phyloP scores from a whole-genome alignment of 1,140 invertebrate species.

The Teleopsis dalmanni region DNA sequence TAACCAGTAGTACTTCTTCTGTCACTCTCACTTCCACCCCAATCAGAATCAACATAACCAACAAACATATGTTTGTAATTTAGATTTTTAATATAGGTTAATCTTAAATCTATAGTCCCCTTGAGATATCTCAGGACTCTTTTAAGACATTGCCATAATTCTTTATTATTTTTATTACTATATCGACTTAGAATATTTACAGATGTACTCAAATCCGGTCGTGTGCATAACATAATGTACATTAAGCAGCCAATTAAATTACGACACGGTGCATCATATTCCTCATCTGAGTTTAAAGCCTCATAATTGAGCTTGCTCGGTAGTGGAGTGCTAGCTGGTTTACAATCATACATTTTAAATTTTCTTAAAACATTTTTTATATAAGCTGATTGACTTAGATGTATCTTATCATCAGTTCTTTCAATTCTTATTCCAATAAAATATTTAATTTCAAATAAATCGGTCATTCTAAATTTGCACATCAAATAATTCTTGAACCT shows the following conservation, averaged over 20 bases:
- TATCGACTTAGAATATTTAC: slow-evolving; percentile 13
- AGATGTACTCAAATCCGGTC: slow-evolving; percentile 10
- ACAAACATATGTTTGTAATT: slow-evolving; percentile 6
- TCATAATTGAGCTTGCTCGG: slow-evolving; percentile 14
- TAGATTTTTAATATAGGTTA: slow-evolving; percentile 9
- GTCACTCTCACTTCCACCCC: slow-evolving; percentile 18
- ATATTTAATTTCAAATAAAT: slow-evolving; percentile 22
- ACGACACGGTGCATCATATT: slow-evolving; percentile 9
- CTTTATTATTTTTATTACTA: slow-evolving; percentile 12
- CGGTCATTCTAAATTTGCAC: slow-evolving; percentile 16
- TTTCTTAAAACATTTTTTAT: slow-evolving; percentile 12
- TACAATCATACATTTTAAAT: slow-evolving; percentile 8
- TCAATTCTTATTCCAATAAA: slow-evolving; percentile 22
- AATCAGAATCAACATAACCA: slow-evolving; percentile 24
- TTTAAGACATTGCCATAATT: slow-evolving; percentile 15
- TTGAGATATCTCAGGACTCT: slow-evolving; percentile 19
- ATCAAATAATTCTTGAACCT: slow-evolving; percentile 23
- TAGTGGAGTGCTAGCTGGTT: slow-evolving; percentile 11
- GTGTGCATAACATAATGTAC: slow-evolving; percentile 12
- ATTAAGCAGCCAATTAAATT: slow-evolving; percentile 17
- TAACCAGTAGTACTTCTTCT: slow-evolving; percentile 22
- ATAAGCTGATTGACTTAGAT: slow-evolving; percentile 19
- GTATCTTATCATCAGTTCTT: slow-evolving; percentile 11
- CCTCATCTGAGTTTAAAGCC: slow-evolving; percentile 12
- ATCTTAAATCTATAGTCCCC: slow-evolving; percentile 14